Conservation (phyloP, 2,113 vertebrate genomes). For the Oryctolagus cuniculus region mOryCun1.1 NC_091443.1:44855001-44855500, state of each 20-base stretch:
- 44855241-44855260: neutral
- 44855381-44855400: neutral
- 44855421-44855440: neutral
- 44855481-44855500: neutral
- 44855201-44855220: constrained; percentile 35
- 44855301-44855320: neutral
- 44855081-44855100: neutral
- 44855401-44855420: neutral
- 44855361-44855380: neutral
- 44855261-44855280: neutral
- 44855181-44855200: neutral
- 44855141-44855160: neutral
- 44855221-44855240: constrained; percentile 30
- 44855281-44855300: neutral
- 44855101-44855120: neutral
- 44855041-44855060: constrained; percentile 8
- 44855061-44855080: neutral
- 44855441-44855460: neutral
- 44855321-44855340: constrained; percentile 35
- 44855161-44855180: neutral
- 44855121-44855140: neutral
- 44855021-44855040: neutral
- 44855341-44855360: constrained; percentile 39
- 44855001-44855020: too few species aligned
- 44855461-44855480: neutral